phyloP scores from a whole-genome alignment of 2,888 invertebrate species.

The Dyspetes luteomarginatus region DNA sequence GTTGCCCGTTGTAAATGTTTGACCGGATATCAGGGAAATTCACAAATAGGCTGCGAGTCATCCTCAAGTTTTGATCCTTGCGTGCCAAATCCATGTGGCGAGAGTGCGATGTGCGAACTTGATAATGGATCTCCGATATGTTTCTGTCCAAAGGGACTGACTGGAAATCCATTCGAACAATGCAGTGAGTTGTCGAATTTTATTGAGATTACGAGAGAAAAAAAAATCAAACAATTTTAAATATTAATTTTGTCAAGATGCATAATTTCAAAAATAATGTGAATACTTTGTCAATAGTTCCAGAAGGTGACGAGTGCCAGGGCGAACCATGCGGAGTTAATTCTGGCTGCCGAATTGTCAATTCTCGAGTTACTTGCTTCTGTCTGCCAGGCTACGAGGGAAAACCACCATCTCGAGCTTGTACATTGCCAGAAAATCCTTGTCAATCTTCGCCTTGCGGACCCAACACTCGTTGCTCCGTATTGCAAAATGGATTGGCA shows the following conservation, averaged over 20 bases:
- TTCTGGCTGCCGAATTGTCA: slow-evolving; percentile 91
- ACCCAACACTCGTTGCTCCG: slow-evolving; percentile 93
- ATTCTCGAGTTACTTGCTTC: slow-evolving; percentile 92
- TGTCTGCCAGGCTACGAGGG: slow-evolving; percentile 95
- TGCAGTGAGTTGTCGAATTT: slow-evolving; percentile 89
- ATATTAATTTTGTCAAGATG: slow-evolving; percentile 15
- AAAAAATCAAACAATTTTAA: not conserved
- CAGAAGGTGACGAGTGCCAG: slow-evolving; percentile 93
- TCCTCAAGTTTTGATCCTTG: slow-evolving; percentile 90
- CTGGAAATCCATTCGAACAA: slow-evolving; percentile 95
- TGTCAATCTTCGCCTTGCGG: slow-evolving; percentile 95
- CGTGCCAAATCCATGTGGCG: slow-evolving; percentile 94
- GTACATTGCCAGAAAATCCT: slow-evolving; percentile 90
- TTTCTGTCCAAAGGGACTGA: slow-evolving; percentile 94
- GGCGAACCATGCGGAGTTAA: slow-evolving; percentile 94
- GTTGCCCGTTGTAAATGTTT: slow-evolving; percentile 92
- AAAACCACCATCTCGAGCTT: slow-evolving; percentile 90
- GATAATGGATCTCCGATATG: slow-evolving; percentile 95
- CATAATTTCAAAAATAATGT: not conserved
- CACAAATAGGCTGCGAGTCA: slow-evolving; percentile 88
- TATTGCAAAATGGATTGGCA: slow-evolving; percentile 91
- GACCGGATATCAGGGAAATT: slow-evolving; percentile 92
- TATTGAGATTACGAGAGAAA: not conserved
- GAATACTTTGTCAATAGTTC: slow-evolving; percentile 83
- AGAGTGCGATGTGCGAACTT: slow-evolving; percentile 92